Evolutionary conservation across 2,113 vertebrate species (phyloP).

Genomic region (Craseonycteris thonglongyai): DNA sequence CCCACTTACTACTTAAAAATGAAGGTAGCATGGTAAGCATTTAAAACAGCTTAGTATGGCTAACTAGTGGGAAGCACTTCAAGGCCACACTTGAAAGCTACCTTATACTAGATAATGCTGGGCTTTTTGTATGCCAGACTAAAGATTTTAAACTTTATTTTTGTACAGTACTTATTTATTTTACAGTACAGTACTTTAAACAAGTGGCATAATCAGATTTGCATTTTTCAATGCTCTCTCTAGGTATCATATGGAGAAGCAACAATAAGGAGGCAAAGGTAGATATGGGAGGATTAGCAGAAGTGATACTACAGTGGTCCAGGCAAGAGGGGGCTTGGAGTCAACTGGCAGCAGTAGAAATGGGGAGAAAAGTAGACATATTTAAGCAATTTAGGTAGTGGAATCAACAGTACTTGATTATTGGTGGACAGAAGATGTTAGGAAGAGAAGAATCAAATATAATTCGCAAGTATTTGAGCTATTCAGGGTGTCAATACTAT

Average conservation of each 20-base stretch:
- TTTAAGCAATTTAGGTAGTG: neutral
- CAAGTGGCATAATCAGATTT: neutral
- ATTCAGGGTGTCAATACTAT: neutral
- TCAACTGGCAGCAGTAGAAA: neutral
- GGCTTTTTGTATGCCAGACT: neutral
- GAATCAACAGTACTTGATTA: neutral
- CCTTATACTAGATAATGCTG: neutral
- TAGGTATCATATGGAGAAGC: neutral
- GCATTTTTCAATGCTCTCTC: neutral
- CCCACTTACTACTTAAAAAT: neutral
- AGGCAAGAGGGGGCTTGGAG: neutral
- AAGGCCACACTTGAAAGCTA: neutral
- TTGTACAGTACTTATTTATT: no score
- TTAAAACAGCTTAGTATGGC: neutral
- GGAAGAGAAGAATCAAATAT: neutral
- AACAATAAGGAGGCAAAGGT: neutral
- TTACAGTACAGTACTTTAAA: neutral
- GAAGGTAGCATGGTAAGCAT: neutral
- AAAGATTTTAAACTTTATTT: neutral
- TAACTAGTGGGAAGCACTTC: neutral
- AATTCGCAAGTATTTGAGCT: neutral
- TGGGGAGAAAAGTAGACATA: neutral
- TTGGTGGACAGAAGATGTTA: neutral
- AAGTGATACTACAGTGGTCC: neutral
- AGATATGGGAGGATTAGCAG: neutral